phyloP scores from a whole-genome alignment of 2,888 invertebrate genomes.

The Baronia brevicornis region DNA sequence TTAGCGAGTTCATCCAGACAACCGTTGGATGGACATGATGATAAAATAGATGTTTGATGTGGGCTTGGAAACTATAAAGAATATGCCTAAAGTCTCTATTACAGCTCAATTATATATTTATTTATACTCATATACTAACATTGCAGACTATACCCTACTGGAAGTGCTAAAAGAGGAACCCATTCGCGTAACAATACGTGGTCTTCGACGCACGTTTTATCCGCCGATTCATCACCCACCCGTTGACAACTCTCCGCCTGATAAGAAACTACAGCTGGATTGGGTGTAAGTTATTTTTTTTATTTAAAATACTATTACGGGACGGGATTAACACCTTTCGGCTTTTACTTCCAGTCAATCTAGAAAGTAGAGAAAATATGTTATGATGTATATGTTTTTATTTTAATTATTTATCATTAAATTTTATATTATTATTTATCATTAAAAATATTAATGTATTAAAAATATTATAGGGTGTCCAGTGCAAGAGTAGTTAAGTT shows the following conservation, averaged over 20 bases:
- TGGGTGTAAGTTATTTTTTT: constrained; percentile 83
- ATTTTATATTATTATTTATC: too few relatives aligned
- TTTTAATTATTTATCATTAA: too few relatives aligned
- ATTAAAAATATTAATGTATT: too few relatives aligned
- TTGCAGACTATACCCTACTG: constrained; percentile 85
- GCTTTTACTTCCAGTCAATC: too few relatives aligned
- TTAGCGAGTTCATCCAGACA: too few relatives aligned
- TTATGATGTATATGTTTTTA: too few relatives aligned
- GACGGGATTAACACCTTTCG: neutral
- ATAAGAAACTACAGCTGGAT: constrained; percentile 90
- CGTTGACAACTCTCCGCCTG: constrained; percentile 89
- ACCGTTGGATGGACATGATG: too few relatives aligned
- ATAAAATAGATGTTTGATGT: too few relatives aligned
- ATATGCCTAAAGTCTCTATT: neutral
- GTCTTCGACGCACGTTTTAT: constrained; percentile 88
- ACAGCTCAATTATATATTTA: too few relatives aligned
- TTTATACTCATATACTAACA: neutral
- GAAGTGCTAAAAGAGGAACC: constrained; percentile 92
- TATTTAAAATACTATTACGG: neutral
- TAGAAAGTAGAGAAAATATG: too few relatives aligned
- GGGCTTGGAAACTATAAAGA: neutral
- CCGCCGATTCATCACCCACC: constrained; percentile 90
- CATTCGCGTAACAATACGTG: constrained; percentile 87
- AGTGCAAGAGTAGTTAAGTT: too few relatives aligned
- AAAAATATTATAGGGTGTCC: too few relatives aligned